Percentiles rank a stretch among this genome's conserved stretches.
Evolutionary conservation across 1,140 invertebrate genomes (phyloP).

Genomic region (Drosophila kanapiae): DNA sequence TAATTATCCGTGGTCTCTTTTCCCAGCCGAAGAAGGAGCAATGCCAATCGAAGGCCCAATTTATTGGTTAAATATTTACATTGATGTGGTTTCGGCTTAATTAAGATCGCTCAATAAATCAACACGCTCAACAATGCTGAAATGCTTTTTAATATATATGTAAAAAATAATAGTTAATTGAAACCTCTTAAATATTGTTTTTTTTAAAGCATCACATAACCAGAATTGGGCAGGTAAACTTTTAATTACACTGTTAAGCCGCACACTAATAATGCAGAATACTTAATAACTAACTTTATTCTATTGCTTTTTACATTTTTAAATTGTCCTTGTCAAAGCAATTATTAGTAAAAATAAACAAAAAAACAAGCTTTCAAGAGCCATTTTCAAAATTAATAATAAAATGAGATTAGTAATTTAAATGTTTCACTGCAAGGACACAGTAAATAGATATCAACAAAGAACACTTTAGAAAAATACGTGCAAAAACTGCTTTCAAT

Average conservation of each 20-base stretch:
- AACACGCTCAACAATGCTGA: not conserved
- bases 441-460: not conserved
- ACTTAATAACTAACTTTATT: not conserved
- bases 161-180: not conserved
- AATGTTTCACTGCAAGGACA: not conserved
- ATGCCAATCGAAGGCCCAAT: not conserved
- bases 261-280: too few species aligned
- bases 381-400: too few species aligned
- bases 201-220: not conserved
- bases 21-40: not conserved
- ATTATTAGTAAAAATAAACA: not conserved
- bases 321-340: not conserved
- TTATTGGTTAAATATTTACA: slow-evolving; percentile 21
- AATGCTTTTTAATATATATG: not conserved
- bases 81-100: not conserved
- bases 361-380: not conserved
- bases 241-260: not conserved
- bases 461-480: not conserved
- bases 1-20: slow-evolving; percentile 13
- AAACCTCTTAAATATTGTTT: not conserved
- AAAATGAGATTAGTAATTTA: not conserved
- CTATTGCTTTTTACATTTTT: not conserved
- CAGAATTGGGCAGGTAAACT: not conserved
- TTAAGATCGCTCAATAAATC: slow-evolving; percentile 1
- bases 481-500: not conserved